phyloP scores from a whole-genome alignment of 2,888 invertebrate species.

The Coenonympha arcania region DNA sequence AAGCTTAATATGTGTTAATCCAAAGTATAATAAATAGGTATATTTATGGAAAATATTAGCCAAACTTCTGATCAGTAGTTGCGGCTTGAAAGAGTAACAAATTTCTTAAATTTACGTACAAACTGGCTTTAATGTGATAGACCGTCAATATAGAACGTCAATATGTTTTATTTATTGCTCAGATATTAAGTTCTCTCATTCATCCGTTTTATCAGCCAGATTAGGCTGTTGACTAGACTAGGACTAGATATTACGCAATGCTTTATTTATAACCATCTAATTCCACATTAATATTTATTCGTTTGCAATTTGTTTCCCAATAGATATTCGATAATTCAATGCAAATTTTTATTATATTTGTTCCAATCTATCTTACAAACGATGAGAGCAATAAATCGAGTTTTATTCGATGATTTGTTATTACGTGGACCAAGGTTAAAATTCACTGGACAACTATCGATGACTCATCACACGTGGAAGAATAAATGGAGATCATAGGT shows the following conservation, averaged over 20 bases:
- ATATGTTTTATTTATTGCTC: too few species aligned
- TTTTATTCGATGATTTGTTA: not conserved
- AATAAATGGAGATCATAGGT: not conserved
- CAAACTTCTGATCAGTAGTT: too few species aligned
- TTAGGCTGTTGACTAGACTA: too few species aligned
- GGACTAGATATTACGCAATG: not conserved
- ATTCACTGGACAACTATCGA: not conserved
- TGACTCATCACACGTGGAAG: not conserved
- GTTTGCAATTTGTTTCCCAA: constrained; percentile 5
- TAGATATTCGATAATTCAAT: constrained; percentile 4
- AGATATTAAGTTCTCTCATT: too few species aligned
- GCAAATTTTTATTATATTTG: constrained; percentile 8
- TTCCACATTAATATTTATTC: not conserved
- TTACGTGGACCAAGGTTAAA: not conserved
- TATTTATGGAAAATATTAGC: too few species aligned
- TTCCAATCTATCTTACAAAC: not conserved
- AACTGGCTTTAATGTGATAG: too few species aligned
- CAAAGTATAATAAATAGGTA: too few species aligned
- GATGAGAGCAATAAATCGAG: constrained; percentile 2
- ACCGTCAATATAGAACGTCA: too few species aligned
- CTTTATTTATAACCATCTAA: not conserved
- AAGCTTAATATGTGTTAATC: too few species aligned
- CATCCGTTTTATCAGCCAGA: too few species aligned
- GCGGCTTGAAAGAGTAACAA: too few species aligned
- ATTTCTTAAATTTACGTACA: too few species aligned